Percentiles rank a stretch among this genome's conserved stretches.
Conservation (phyloP, 2,888 invertebrate genomes). For the Lasioglossum malachurum region DNA sequence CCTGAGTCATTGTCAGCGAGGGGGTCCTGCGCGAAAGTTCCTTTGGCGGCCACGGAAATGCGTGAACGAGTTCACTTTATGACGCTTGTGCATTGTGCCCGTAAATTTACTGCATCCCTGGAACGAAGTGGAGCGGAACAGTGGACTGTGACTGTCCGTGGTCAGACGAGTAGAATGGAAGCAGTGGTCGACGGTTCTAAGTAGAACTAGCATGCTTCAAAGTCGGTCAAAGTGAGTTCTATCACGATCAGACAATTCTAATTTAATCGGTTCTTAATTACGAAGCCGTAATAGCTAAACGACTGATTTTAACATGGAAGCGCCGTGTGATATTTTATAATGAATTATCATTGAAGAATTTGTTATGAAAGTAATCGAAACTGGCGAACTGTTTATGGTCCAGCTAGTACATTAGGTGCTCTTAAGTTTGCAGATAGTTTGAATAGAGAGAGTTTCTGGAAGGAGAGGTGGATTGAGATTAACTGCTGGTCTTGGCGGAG, state of each 20-base stretch:
- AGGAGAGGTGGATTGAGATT: neutral
- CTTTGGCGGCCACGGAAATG: neutral
- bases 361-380: neutral
- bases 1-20: neutral
- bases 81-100: neutral
- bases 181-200: neutral
- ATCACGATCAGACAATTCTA: neutral
- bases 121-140: neutral
- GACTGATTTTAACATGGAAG: too few relatives aligned
- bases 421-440: conserved; percentile 2
- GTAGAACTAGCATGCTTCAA: neutral
- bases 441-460: neutral
- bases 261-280: neutral
- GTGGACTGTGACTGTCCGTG: neutral
- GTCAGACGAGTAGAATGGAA: neutral
- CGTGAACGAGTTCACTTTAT: neutral
- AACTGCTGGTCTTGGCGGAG: neutral
- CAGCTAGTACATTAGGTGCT: neutral
- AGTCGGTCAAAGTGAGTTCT: too few relatives aligned
- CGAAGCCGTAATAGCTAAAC: neutral
- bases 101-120: neutral
- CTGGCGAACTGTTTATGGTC: neutral
- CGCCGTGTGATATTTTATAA: too few relatives aligned
- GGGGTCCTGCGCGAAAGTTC: neutral
- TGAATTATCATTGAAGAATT: neutral